Conservation (phyloP, 1,140 invertebrate species). For the Bursaphelenchus mucronatus region DNA sequence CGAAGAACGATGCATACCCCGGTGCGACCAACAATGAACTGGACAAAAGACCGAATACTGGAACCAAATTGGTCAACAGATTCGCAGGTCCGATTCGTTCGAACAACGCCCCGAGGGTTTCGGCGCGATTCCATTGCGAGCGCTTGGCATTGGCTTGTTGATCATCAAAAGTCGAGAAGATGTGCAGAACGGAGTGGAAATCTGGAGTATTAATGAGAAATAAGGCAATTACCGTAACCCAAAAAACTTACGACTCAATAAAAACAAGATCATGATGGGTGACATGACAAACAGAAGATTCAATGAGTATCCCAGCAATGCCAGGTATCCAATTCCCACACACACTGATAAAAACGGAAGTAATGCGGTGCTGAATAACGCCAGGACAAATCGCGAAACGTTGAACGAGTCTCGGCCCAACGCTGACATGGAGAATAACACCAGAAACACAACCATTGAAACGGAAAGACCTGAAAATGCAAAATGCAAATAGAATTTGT, state of each 20-base stretch:
- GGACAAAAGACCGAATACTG: slow-evolving; percentile 24
- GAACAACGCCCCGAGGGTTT: slow-evolving; percentile 35
- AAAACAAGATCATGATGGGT: slow-evolving; percentile 26
- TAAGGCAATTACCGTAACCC: slow-evolving; percentile 16
- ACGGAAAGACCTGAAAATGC: slow-evolving; percentile 22
- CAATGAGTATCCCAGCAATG: slow-evolving; percentile 22
- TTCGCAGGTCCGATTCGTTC: slow-evolving; percentile 35
- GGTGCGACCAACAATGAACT: slow-evolving; percentile 24
- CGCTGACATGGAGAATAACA: slow-evolving; percentile 28
- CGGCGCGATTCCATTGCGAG: slow-evolving; percentile 35
- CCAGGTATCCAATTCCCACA: slow-evolving; percentile 21
- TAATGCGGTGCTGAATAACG: slow-evolving; percentile 24
- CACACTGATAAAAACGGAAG: slow-evolving; percentile 18
- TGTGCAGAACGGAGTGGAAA: slow-evolving; percentile 34
- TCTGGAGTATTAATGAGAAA: slow-evolving; percentile 20
- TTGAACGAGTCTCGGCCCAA: slow-evolving; percentile 25
- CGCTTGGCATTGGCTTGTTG: slow-evolving; percentile 23
- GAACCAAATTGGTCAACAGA: slow-evolving; percentile 25
- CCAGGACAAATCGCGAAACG: slow-evolving; percentile 23
- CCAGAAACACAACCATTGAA: slow-evolving; percentile 28
- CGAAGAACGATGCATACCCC: slow-evolving; percentile 26
- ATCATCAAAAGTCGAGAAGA: slow-evolving; percentile 24
- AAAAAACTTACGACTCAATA: slow-evolving; percentile 30
- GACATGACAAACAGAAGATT: slow-evolving; percentile 37
- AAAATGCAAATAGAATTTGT: background rate